Evolutionary conservation across 2,113 vertebrate species (phyloP), one percentile per base, ranked within the genome.

Genomic region (Motacilla tschutschensis): DNA sequence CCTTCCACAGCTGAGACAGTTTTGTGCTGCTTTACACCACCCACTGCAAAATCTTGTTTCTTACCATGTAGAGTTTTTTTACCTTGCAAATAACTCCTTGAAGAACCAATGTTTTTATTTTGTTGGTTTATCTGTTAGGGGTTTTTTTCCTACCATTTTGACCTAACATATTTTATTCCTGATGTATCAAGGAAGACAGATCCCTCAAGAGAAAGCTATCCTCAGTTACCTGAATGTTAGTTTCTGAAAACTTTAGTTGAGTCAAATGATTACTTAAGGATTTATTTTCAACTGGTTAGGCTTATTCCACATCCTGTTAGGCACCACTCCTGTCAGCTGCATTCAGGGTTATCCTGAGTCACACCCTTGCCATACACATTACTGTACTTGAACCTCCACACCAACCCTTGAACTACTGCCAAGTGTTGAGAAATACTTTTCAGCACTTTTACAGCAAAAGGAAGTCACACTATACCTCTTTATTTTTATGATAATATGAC

Each of bases 401-500:
- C 10, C 64, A 70, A 40, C 6, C n/a, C 22, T 53, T 75, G 26
- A 73, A 48, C 60, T 70, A 59, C 22, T 25, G 41, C 9, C 38
- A 82, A 83, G 14, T 24, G 36, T 36, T 71, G 29, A 89, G 57
- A 95, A 92, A 91, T 25, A 75, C 8, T 53, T 86, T 71, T 69
- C 80, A 74, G 58, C 20, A 72, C 2, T 43, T 48, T 63, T 78
- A 21, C 12, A 59, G 25, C 54, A 72, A 63, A 66, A 87, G 22
- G 36, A 94, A 90, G 79, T 69, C 21, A 82, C 55, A 83, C 35
- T 79, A 48, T 97, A 99, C 99, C 99, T 99, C 98, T 87, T 98
- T 99, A 63, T 98, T 97, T 93, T 98, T 98, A 94, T 99, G 98
- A 91, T 98, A 99, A 92, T 99, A 99, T 3, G 98, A 99, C 70